phyloP scores from a whole-genome alignment of 2,113 vertebrate species.

The Microcebus jonahi region DNA sequence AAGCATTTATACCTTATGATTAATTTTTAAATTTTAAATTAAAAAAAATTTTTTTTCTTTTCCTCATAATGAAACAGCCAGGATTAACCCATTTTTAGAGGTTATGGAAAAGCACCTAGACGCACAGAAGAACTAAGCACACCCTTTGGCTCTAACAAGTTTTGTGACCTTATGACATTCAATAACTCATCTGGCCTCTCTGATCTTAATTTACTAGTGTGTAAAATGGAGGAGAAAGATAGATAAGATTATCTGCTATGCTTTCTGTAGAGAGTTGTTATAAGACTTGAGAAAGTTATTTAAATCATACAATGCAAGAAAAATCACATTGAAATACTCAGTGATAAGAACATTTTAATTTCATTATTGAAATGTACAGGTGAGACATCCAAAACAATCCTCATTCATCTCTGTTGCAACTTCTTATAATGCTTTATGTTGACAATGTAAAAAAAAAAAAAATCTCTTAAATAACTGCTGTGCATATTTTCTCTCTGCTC shows the following conservation, averaged over 20 bases:
- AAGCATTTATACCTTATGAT: background rate
- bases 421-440: background rate
- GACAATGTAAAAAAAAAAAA: too few species aligned
- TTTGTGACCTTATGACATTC: background rate
- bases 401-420: background rate
- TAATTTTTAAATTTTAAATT: background rate
- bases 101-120: conserved; percentile 8
- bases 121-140: background rate
- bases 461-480: background rate
- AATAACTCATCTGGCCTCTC: background rate
- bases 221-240: background rate
- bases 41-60: background rate
- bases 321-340: background rate
- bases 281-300: background rate
- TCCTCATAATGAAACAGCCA: background rate
- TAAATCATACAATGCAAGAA: background rate
- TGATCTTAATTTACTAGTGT: background rate
- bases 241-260: background rate
- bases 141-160: background rate
- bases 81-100: background rate
- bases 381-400: background rate
- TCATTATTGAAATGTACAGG: background rate
- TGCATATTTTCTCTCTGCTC: background rate
- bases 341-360: background rate
- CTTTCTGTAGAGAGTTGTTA: background rate